Evolutionary conservation across 2,888 invertebrate genomes (phyloP).

Genomic region (Mimas tiliae): DNA sequence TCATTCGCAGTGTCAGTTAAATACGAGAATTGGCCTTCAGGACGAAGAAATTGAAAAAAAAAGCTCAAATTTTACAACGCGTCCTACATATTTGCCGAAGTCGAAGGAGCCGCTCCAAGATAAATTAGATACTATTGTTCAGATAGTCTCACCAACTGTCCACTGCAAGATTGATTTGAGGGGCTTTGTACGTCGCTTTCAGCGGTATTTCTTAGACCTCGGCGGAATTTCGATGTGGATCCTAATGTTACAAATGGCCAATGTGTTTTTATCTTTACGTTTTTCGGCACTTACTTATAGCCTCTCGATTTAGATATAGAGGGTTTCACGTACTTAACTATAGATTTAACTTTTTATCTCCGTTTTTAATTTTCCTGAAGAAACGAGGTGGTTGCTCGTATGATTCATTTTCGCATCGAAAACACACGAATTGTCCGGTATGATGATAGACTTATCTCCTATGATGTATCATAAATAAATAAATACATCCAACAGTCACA

Average conservation of each 20-base stretch:
- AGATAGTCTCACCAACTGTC: constrained; percentile 4
- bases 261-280: neutral
- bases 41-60: no score
- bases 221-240: neutral
- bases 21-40: no score
- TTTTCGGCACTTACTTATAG: neutral
- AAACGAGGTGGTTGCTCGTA: no score
- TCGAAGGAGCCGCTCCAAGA: neutral
- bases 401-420: no score
- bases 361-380: no score
- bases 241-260: neutral
- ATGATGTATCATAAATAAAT: no score
- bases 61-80: neutral
- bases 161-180: constrained; percentile 3
- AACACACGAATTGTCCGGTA: no score
- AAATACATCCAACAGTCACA: no score
- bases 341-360: no score
- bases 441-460: no score
- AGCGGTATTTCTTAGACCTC: neutral
- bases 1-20: no score
- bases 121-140: constrained; percentile 17
- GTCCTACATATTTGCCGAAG: neutral
- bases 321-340: neutral
- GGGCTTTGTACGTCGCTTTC: neutral
- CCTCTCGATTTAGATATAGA: neutral